Percentiles rank a stretch among this genome's conserved stretches.
Evolutionary conservation across 1,140 invertebrate species (phyloP).

Genomic region (Acarapis woodi): DNA sequence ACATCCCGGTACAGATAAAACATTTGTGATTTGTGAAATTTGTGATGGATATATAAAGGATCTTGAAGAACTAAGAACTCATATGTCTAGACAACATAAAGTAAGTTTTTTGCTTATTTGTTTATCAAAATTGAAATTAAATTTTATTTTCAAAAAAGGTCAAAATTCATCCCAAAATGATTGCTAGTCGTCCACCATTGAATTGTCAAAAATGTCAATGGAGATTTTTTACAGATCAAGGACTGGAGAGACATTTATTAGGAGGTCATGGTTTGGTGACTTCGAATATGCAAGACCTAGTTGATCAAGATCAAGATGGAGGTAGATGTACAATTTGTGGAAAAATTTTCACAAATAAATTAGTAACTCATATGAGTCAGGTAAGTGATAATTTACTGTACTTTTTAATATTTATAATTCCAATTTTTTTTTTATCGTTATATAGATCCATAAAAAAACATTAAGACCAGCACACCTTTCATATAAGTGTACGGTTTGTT

Average conservation of each 20-base stretch:
- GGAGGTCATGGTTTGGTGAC: slow-evolving; percentile 81
- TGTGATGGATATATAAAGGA: slow-evolving; percentile 85
- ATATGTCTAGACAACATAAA: slow-evolving; percentile 88
- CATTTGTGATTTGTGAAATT: slow-evolving; percentile 72
- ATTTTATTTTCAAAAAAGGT: too few relatives aligned
- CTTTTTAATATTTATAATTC: too few relatives aligned
- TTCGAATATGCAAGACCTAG: slow-evolving; percentile 77
- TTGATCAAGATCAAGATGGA: slow-evolving; percentile 72
- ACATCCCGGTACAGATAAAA: slow-evolving; percentile 4
- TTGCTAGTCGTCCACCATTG: slow-evolving; percentile 64
- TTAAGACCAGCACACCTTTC: slow-evolving; percentile 66
- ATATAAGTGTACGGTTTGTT: slow-evolving; percentile 79
- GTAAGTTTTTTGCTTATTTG: slow-evolving; percentile 4
- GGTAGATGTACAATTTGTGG: slow-evolving; percentile 75
- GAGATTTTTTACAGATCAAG: slow-evolving; percentile 50
- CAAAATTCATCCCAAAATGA: slow-evolving; percentile 85
- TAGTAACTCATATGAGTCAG: slow-evolving; percentile 58
- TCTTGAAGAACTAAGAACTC: slow-evolving; percentile 60
- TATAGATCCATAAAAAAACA: slow-evolving; percentile 46
- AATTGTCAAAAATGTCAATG: slow-evolving; percentile 90
- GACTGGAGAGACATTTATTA: slow-evolving; percentile 62
- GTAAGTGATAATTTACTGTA: slow-evolving; percentile 18
- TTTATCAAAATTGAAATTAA: not conserved
- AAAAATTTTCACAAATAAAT: slow-evolving; percentile 67
- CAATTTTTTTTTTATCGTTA: too few relatives aligned